Base-by-base conservation (phyloP, 92 coral and sea anemone species). In the Umimayanthus chanpuru region DNA sequence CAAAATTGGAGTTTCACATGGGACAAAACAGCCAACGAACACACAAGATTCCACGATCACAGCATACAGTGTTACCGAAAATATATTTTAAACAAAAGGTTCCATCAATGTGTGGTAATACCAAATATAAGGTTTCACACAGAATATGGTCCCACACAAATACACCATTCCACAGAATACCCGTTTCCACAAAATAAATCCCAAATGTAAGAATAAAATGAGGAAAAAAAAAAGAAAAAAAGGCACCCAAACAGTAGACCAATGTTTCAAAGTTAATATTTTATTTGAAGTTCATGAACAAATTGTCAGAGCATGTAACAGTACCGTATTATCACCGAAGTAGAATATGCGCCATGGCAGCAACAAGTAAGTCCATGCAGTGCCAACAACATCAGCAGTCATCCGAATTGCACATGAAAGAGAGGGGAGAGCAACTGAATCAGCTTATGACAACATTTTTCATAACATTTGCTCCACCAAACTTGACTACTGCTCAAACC, bases 331-430 rank as follows among this genome's bases (percentile, higher is more conserved):
- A 49, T 83, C 61, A 41, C n/a, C 65, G 66, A n/a, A 67, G 58
- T 4, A 12, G 40, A 38, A 40, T n/a, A 66, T 40, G 44, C 61
- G n/a, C 43, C 43, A 44, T 16, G 10, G 25, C 56, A 81, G 26
- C 2, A 2, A 82, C 44, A 82, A 15, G 44, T 20, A 29, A 41
- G 71, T 65, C 67, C 78, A 47, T 15, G 43, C 44, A 47, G 67
- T 6, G 47, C 14, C 39, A 83, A 23, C 21, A 21, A 26, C 79
- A 47, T 83, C 78, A 70, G 32, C 66, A 28, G 76, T 39, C 86
- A 82, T 67, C 86, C 29, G 28, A 76, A 50, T 68, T 68, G 87
- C 23, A 30, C 87, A 83, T 83, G 77, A 49, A 72, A 83, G 73
- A 81, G 30, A 65, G 38, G 43, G 70, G 47, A 66, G 38, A 81